Conservation (phyloP, 2,797 vertebrate species). For the Perdix hodgsoniae region DNA sequence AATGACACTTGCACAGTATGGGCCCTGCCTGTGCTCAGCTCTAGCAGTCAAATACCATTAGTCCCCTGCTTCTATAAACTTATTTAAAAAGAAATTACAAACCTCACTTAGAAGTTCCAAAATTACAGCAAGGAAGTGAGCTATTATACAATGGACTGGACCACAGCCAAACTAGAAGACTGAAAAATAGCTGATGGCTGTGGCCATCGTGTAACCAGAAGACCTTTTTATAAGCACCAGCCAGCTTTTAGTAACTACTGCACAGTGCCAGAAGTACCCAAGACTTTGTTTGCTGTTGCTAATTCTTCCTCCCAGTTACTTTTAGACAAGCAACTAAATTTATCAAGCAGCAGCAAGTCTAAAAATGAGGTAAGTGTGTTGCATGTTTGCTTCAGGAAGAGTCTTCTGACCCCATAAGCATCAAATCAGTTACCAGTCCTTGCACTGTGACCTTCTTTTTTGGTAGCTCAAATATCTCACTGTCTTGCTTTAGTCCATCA, state of each 20-base stretch:
- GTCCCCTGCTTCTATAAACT: not conserved
- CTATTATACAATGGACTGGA: not conserved
- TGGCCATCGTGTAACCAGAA: not conserved
- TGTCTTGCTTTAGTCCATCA: not conserved
- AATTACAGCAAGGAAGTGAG: slow-evolving; percentile 12
- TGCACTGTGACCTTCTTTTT: not conserved
- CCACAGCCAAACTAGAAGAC: not conserved
- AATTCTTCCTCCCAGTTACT: not conserved
- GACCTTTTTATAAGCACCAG: not conserved
- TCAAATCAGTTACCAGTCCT: not conserved
- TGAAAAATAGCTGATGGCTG: not conserved
- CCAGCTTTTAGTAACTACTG: not conserved
- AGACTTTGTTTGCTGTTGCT: not conserved
- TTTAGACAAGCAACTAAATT: not conserved
- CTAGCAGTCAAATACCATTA: slow-evolving; percentile 5
- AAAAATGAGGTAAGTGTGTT: not conserved
- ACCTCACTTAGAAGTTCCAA: not conserved
- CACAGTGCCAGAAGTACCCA: not conserved
- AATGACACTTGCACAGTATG: not conserved
- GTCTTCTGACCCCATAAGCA: not conserved
- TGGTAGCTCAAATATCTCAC: not conserved
- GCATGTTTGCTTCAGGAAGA: not conserved
- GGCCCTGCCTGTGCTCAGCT: not conserved
- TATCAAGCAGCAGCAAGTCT: not conserved
- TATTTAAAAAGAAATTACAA: slow-evolving; percentile 18